phyloP scores from a whole-genome alignment of 2,113 vertebrate species.

The Coturnix japonica region DNA sequence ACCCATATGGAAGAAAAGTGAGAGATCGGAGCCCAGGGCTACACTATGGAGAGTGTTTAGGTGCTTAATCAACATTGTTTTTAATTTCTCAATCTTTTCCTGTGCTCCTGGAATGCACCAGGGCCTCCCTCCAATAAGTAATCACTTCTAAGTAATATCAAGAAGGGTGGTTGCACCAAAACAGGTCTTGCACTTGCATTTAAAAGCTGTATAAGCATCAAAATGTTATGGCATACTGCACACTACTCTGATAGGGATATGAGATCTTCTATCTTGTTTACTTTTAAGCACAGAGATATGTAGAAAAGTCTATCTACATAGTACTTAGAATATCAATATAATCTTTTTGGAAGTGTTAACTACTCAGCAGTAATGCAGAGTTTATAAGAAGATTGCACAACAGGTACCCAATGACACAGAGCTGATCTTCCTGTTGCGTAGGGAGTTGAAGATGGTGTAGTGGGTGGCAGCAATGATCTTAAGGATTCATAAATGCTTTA shows the following conservation, averaged over 20 bases:
- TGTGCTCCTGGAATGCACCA: neutral
- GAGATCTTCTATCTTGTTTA: neutral
- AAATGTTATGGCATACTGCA: accelerated
- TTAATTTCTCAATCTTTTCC: neutral
- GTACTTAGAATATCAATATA: neutral
- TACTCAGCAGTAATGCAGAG: neutral
- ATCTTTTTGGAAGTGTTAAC: neutral
- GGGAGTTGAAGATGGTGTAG: neutral
- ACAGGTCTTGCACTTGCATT: neutral
- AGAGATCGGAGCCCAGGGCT: neutral
- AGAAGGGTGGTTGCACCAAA: neutral
- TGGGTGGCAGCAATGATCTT: neutral
- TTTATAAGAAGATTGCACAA: neutral
- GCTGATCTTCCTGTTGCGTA: neutral
- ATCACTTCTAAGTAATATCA: neutral
- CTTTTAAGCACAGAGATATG: neutral
- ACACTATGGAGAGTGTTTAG: neutral
- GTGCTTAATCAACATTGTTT: neutral
- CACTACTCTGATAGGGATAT: neutral
- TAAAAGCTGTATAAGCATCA: neutral
- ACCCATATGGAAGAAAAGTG: neutral
- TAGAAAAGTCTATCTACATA: neutral
- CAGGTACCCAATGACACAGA: neutral
- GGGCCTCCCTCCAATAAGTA: neutral
- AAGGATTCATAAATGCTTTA: neutral